A percentile compares a stretch with the other conserved stretches of the same genome.
phyloP scores from a whole-genome alignment of 2,888 invertebrate genomes.

The Clistopyga incitator region DNA sequence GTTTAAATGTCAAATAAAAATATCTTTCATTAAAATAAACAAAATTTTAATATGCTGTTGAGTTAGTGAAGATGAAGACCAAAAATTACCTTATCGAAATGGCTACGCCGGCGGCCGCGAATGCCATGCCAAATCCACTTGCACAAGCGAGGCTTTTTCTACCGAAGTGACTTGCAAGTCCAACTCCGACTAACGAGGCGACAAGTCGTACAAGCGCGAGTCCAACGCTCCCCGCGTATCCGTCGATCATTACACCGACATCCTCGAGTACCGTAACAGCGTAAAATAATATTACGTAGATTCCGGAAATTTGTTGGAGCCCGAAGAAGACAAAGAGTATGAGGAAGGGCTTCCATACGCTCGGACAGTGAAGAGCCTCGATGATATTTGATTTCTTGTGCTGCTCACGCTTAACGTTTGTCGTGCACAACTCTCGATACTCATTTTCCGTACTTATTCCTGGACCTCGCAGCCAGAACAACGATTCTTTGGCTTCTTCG shows the following conservation, averaged over 20 bases:
- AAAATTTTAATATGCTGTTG: too few species aligned
- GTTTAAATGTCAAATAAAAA: too few species aligned
- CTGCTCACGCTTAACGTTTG: conserved; percentile 74
- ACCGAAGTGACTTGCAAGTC: conserved; percentile 88
- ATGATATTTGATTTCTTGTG: conserved; percentile 69
- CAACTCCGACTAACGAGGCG: conserved; percentile 89
- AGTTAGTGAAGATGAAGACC: neutral
- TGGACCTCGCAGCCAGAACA: conserved; percentile 89
- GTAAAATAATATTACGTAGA: conserved; percentile 90
- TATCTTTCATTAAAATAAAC: too few species aligned
- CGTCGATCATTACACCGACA: conserved; percentile 88
- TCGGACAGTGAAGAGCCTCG: conserved; percentile 83
- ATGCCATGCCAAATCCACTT: conserved; percentile 88
- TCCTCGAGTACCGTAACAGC: conserved; percentile 90
- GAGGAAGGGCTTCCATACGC: conserved; percentile 89
- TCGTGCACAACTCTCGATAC: conserved; percentile 87
- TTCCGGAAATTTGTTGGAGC: conserved; percentile 90
- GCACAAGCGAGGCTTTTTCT: conserved; percentile 88
- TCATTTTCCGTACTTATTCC: conserved; percentile 88
- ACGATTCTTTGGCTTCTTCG: conserved; percentile 87
- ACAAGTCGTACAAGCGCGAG: conserved; percentile 89
- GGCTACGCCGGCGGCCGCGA: conserved; percentile 86
- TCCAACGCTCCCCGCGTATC: conserved; percentile 89
- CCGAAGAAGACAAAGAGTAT: conserved; percentile 88
- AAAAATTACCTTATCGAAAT: conserved; percentile 81